Percentiles rank a stretch among this genome's conserved stretches.
phyloP scores from a whole-genome alignment of 2,888 invertebrate species.

The Reticulitermes lucifugus region DNA sequence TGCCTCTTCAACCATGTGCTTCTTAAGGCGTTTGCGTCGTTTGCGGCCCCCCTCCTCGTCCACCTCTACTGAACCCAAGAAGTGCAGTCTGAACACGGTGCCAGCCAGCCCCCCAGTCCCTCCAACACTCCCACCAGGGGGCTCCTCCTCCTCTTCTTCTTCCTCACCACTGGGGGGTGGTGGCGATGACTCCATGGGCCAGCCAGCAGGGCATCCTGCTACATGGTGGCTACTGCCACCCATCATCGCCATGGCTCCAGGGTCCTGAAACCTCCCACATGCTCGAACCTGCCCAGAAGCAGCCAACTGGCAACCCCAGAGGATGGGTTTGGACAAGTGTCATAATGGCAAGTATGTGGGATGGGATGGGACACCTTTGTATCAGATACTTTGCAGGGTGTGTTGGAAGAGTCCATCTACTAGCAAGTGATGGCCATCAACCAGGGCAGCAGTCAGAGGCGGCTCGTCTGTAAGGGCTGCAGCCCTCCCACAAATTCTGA shows the following conservation, averaged over 20 bases:
- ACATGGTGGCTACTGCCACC: constrained; percentile 26
- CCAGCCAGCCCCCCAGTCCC: constrained; percentile 65
- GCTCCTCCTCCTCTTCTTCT: constrained; percentile 44
- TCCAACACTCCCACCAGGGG: constrained; percentile 24
- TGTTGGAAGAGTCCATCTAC: no score
- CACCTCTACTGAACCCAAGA: constrained; percentile 88
- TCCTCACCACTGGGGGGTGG: constrained; percentile 32
- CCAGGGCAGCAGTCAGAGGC: no score
- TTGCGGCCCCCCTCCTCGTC: constrained; percentile 80
- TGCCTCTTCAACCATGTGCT: constrained; percentile 90
- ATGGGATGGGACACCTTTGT: no score
- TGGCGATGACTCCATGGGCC: constrained; percentile 39
- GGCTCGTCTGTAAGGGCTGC: no score
- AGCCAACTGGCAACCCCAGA: not conserved
- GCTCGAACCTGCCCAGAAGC: constrained; percentile 26
- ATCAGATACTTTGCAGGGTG: no score
- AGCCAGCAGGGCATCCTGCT: constrained; percentile 37
- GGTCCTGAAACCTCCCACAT: constrained; percentile 41
- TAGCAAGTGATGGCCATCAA: no score
- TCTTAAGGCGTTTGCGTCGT: constrained; percentile 83
- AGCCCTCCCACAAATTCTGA: no score
- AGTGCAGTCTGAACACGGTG: constrained; percentile 83
- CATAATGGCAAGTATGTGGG: no score
- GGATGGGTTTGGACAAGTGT: no score
- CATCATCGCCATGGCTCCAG: constrained; percentile 18